A percentile compares a stretch with the other conserved stretches of the same genome.
phyloP scores from a whole-genome alignment of 37 sponge, comb jelly and placozoan species.

The Oopsacas minuta region DNA sequence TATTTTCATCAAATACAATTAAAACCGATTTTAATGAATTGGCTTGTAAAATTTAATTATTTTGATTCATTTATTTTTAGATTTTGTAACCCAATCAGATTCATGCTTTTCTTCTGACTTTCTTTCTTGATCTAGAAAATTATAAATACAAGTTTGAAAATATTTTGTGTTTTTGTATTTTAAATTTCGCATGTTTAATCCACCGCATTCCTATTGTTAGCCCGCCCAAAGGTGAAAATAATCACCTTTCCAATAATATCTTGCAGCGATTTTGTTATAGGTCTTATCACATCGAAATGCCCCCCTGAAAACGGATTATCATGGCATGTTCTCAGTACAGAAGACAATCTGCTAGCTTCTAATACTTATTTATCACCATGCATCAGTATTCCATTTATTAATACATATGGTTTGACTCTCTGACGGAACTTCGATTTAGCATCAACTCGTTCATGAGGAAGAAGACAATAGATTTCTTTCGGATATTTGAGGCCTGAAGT shows the following conservation, averaged over 20 bases:
- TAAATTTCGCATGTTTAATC: too few relatives aligned
- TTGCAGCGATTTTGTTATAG: neutral
- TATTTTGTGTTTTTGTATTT: too few relatives aligned
- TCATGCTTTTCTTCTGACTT: too few relatives aligned
- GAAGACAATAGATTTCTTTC: neutral
- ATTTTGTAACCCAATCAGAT: neutral
- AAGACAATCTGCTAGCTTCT: neutral
- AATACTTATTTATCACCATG: neutral
- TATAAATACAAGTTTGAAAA: too few relatives aligned
- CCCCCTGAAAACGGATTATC: neutral
- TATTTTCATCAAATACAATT: too few relatives aligned
- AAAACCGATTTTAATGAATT: too few relatives aligned
- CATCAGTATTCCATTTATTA: neutral
- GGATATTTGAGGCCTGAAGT: neutral
- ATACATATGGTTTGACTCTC: neutral
- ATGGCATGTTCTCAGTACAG: neutral
- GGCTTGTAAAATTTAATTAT: too few relatives aligned
- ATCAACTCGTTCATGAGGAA: neutral
- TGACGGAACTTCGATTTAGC: neutral
- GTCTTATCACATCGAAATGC: neutral
- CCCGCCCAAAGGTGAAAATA: too few relatives aligned
- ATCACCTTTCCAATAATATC: too few relatives aligned
- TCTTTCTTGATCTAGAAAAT: too few relatives aligned
- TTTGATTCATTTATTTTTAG: too few relatives aligned
- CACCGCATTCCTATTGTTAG: too few relatives aligned